These are phyloP conservation scores for Drosophila parvula DNA, from an alignment of 1,140 invertebrate genomes.

Conservation along the genomic window DNA sequence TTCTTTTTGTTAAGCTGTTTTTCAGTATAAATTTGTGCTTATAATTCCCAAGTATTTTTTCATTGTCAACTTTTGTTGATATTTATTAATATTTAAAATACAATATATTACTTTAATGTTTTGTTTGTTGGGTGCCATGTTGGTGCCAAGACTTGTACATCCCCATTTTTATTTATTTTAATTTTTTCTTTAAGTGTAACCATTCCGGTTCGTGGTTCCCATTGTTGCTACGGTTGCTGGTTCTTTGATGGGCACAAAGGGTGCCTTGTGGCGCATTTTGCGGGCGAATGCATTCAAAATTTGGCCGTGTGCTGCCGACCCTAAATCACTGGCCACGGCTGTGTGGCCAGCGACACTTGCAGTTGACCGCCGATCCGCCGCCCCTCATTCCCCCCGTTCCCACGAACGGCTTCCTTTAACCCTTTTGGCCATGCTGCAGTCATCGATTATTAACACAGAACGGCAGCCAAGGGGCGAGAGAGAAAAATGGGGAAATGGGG, in stretches of 20 bases:
- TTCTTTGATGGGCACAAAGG: conserved; percentile 11
- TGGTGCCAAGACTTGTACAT: no score
- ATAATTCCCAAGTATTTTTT: not conserved
- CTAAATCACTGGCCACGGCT: conserved; percentile 68
- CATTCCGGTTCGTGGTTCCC: conserved; percentile 11
- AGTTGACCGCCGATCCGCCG: not conserved
- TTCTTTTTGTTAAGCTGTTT: no score
- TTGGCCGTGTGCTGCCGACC: conserved; percentile 64
- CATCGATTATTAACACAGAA: conserved; percentile 70
- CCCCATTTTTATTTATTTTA: not conserved
- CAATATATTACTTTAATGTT: not conserved
- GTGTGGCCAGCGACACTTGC: conserved; percentile 42
- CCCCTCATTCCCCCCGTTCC: conserved; percentile 14
- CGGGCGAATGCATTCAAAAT: conserved; percentile 57
- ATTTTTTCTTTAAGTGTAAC: not conserved
- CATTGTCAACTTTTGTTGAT: not conserved
- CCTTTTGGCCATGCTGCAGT: conserved; percentile 49
- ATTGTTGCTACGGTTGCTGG: conserved; percentile 20
- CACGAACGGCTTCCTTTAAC: not conserved
- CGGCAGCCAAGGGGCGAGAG: not conserved
- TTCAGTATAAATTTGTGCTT: not conserved
- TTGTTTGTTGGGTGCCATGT: not conserved
- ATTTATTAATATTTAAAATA: not conserved
- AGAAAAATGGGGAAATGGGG: not conserved
- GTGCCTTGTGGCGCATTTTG: conserved; percentile 52